Conservation (phyloP, 92 coral and sea anemone genomes). For the Siderastrea siderea region DNA sequence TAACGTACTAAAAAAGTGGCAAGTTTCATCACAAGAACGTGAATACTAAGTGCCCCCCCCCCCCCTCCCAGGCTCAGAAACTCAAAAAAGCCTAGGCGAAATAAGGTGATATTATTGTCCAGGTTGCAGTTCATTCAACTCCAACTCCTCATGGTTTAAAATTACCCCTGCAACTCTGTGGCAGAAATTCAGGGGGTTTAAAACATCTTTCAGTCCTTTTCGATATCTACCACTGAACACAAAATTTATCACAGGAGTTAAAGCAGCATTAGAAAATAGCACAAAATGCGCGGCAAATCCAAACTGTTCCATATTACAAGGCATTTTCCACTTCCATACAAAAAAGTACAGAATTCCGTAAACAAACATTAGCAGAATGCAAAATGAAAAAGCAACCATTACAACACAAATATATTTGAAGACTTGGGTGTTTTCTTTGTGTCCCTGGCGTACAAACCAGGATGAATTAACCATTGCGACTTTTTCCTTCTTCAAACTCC, state of each 20-base stretch:
- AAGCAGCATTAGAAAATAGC: constrained; percentile 51
- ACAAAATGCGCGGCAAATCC: constrained; percentile 41
- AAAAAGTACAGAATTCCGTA: background rate
- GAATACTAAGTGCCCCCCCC: too few relatives aligned
- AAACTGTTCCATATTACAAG: background rate
- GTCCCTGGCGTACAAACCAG: background rate
- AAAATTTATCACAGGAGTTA: constrained; percentile 47
- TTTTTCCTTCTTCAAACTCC: constrained; percentile 14
- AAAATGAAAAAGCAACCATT: constrained; percentile 29
- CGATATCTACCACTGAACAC: constrained; percentile 52
- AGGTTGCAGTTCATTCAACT: background rate
- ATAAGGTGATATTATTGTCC: background rate
- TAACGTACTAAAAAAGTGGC: too few relatives aligned
- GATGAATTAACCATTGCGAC: background rate
- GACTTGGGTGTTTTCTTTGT: constrained; percentile 48
- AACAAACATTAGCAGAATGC: constrained; percentile 27
- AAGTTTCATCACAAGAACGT: too few relatives aligned
- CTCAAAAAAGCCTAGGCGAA: too few relatives aligned
- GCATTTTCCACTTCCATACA: too few relatives aligned
- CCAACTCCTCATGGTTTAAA: background rate
- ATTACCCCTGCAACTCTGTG: background rate
- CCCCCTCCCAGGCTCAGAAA: too few relatives aligned
- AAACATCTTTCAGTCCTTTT: constrained; percentile 24
- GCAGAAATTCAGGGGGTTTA: background rate
- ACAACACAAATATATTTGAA: constrained; percentile 27